Evolutionary conservation across 30 jellyfish, hydroid and myxozoan genomes (phyloP).

Genomic region (Aurelia coerulea): DNA sequence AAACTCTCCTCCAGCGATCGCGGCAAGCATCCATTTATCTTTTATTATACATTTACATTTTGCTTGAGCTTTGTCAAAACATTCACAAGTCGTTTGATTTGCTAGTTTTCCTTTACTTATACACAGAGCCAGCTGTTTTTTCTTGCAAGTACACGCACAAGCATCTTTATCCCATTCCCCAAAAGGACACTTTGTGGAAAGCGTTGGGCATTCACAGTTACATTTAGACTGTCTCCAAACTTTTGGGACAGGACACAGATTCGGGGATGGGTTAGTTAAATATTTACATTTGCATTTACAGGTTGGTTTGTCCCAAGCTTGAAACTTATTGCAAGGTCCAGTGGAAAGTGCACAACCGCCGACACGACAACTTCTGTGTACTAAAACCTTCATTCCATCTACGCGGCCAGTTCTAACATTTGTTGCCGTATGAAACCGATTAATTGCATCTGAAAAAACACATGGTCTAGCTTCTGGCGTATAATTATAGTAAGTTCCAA

Average conservation of each 20-base stretch:
- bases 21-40: not conserved
- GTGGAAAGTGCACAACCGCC: slow-evolving; percentile 1
- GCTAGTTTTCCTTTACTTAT: not conserved
- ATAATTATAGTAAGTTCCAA: not conserved
- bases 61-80: slow-evolving; percentile 5
- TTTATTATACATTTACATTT: slow-evolving; percentile 22
- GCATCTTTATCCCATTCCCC: slow-evolving; percentile 49
- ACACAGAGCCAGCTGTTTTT: slow-evolving; percentile 27
- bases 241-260: slow-evolving; percentile 26
- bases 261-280: not conserved
- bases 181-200: slow-evolving; percentile 3
- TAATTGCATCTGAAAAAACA: not conserved
- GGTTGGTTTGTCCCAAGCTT: slow-evolving; percentile 9
- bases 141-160: slow-evolving; percentile 46
- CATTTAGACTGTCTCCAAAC: slow-evolving; percentile 29
- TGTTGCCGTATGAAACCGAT: not conserved
- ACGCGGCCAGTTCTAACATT: not conserved
- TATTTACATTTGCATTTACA: slow-evolving; percentile 50
- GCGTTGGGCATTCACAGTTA: slow-evolving; percentile 37
- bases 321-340: slow-evolving; percentile 18
- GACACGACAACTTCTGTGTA: slow-evolving; percentile 8
- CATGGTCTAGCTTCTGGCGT: slow-evolving; percentile 28
- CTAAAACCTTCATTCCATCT: too few relatives aligned
- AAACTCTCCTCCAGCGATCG: slow-evolving; percentile 24
- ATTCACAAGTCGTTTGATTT: slow-evolving; percentile 29